Percentiles rank a stretch among this genome's conserved stretches.
phyloP scores from a whole-genome alignment of 2,888 invertebrate genomes.

The Pachycephus smyrnensis region DNA sequence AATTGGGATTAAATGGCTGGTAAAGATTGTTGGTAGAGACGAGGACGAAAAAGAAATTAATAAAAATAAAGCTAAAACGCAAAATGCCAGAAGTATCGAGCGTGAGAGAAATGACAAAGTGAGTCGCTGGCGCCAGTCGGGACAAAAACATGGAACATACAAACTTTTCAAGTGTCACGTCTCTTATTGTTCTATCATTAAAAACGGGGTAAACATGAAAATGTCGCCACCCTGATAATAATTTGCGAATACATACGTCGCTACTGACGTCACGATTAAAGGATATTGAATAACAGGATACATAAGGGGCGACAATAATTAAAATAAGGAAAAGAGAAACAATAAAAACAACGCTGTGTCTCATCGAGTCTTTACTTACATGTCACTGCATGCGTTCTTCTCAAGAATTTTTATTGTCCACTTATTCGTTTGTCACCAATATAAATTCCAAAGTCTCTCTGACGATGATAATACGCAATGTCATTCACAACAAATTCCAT shows the following conservation, averaged over 20 bases:
- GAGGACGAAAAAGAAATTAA: neutral
- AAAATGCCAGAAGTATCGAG: neutral
- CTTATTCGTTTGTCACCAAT: neutral
- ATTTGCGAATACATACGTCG: neutral
- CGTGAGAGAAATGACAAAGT: neutral
- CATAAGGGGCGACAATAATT: neutral
- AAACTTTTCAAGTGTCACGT: neutral
- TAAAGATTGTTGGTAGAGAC: neutral
- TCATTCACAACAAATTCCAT: neutral
- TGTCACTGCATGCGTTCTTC: neutral
- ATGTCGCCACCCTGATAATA: neutral
- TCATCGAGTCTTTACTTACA: neutral
- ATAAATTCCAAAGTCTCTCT: neutral
- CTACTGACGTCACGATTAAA: neutral
- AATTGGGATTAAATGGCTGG: neutral
- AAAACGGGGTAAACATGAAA: neutral
- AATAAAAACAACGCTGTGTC: neutral
- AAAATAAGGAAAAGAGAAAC: neutral
- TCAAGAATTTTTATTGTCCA: neutral
- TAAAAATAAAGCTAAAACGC: neutral
- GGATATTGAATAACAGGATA: neutral
- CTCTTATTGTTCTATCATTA: neutral
- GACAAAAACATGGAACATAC: neutral
- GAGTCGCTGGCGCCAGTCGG: neutral
- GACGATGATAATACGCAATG: neutral